A percentile compares a stretch with the other conserved stretches of the same genome.
phyloP scores from a whole-genome alignment of 2,797 vertebrate species.

The Lithobates sylvaticus region DNA sequence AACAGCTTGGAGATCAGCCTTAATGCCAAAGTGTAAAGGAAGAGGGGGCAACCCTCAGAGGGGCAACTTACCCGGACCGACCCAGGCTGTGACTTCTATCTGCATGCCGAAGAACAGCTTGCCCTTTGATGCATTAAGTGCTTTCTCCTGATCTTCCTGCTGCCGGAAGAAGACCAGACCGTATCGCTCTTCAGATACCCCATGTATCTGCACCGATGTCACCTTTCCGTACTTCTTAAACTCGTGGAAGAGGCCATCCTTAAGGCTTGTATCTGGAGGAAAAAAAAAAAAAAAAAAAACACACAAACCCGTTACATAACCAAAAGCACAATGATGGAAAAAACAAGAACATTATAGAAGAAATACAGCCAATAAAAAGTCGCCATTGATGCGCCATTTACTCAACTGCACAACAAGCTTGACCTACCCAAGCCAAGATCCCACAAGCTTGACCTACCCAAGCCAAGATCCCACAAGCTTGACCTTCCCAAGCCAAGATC shows the following conservation, averaged over 20 bases:
- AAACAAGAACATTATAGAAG: neutral
- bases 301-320: neutral
- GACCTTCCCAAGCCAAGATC: no score
- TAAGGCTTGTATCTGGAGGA: slow-evolving; percentile 94
- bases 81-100: slow-evolving; percentile 97
- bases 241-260: slow-evolving; percentile 98
- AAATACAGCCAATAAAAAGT: neutral
- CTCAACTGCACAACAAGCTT: neutral
- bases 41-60: no score
- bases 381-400: neutral
- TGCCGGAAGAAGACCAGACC: slow-evolving; percentile 98
- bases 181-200: slow-evolving; percentile 93
- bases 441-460: no score
- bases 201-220: slow-evolving; percentile 97
- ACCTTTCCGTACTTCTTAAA: slow-evolving; percentile 99
- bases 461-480: no score
- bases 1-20: no score
- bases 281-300: slow-evolving; percentile 22
- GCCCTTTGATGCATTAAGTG: slow-evolving; percentile 93
- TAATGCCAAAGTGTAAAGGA: no score
- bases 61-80: slow-evolving; percentile 87
- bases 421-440: no score
- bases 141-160: slow-evolving; percentile 98
- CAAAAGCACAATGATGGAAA: neutral
- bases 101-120: slow-evolving; percentile 99